Percentiles rank a stretch among this genome's conserved stretches.
Evolutionary conservation across 2,888 invertebrate genomes (phyloP).

Genomic region (Harpalus rufipes): DNA sequence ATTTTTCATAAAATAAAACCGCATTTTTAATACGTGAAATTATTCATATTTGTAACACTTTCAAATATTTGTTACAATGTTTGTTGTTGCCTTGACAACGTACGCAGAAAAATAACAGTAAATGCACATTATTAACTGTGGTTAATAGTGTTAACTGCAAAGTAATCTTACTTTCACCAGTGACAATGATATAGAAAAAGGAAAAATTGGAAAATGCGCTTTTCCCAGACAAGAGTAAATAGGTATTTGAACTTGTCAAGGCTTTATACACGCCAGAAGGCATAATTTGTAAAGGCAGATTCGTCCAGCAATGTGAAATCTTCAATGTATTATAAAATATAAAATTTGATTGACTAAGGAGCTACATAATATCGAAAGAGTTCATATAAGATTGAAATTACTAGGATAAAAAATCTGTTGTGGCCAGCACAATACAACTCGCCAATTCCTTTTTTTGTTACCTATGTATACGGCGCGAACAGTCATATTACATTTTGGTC

Average conservation of each 20-base stretch:
- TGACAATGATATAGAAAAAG: neutral
- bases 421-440: no score
- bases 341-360: no score
- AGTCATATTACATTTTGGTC: no score
- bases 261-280: neutral
- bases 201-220: conserved; percentile 8
- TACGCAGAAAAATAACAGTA: neutral
- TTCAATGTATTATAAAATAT: no score
- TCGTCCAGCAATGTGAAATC: no score
- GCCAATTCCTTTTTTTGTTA: no score
- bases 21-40: conserved; percentile 39
- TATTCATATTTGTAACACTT: conserved; percentile 10
- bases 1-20: conserved; percentile 18
- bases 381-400: no score
- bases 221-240: neutral
- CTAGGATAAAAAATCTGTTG: no score
- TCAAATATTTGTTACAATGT: conserved; percentile 7
- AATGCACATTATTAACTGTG: neutral
- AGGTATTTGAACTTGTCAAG: neutral
- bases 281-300: neutral
- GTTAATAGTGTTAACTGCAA: neutral
- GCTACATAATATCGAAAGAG: no score
- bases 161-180: neutral
- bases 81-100: neutral
- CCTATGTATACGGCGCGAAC: no score